phyloP scores from a whole-genome alignment of 2,888 invertebrate genomes.

The Yponomeuta cagnagella region DNA sequence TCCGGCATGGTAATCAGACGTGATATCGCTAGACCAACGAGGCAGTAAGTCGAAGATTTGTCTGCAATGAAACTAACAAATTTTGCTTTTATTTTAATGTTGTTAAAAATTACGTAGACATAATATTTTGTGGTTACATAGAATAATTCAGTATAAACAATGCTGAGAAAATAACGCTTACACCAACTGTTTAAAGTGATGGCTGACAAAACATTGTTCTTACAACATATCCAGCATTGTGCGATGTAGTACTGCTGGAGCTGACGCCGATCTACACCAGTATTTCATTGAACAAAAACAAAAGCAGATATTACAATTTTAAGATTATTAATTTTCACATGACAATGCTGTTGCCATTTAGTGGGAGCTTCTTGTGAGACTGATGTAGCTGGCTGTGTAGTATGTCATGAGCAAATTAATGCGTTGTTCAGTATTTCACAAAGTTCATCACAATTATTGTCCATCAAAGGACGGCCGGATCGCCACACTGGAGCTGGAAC shows the following conservation, averaged over 20 bases:
- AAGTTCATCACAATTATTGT: constrained; percentile 67
- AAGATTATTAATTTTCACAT: constrained; percentile 48
- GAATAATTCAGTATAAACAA: constrained; percentile 71
- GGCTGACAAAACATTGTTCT: constrained; percentile 54
- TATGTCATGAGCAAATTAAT: constrained; percentile 49
- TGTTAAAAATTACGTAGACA: constrained; percentile 68
- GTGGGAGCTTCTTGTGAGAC: not conserved
- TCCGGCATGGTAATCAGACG: no score
- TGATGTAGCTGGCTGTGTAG: constrained; percentile 21
- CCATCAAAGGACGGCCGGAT: constrained; percentile 60
- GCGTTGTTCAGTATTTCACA: constrained; percentile 36
- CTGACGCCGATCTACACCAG: constrained; percentile 27
- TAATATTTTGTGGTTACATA: constrained; percentile 73
- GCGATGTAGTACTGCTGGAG: constrained; percentile 36
- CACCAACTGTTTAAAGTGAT: constrained; percentile 48
- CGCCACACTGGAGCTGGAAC: constrained; percentile 71
- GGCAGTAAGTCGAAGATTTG: no score
- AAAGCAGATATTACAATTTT: constrained; percentile 50
- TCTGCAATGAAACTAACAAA: not conserved
- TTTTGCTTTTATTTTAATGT: constrained; percentile 15
- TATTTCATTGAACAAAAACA: constrained; percentile 45
- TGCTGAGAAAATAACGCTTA: constrained; percentile 56
- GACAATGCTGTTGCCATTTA: constrained; percentile 34
- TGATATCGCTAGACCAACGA: no score
- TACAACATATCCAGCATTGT: constrained; percentile 47